Conservation (phyloP, 2,113 vertebrate genomes). For the Gopherus flavomarginatus region DNA sequence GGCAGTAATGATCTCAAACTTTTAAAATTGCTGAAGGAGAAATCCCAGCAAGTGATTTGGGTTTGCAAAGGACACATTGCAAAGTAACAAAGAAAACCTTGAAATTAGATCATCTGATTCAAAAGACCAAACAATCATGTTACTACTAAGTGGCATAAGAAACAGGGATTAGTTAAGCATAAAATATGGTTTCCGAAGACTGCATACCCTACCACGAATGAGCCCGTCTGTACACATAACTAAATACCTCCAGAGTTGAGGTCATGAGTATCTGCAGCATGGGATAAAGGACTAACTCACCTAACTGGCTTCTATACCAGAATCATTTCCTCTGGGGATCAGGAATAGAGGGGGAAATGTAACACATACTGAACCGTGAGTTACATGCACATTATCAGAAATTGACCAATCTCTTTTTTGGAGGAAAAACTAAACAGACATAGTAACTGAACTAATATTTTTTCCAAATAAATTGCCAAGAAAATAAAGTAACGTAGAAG, state of each 20-base stretch:
- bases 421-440: background rate
- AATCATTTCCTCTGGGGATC: background rate
- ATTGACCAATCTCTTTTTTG: background rate
- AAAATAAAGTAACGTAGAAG: background rate
- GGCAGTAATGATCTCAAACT: background rate
- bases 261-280: background rate
- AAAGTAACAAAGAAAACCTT: background rate
- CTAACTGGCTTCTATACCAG: background rate
- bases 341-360: background rate
- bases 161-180: background rate
- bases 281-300: background rate
- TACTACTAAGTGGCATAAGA: background rate
- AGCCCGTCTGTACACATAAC: background rate
- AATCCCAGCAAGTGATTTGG: background rate
- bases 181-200: background rate
- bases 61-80: background rate
- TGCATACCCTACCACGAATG: background rate
- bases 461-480: background rate
- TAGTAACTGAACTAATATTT: background rate
- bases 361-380: background rate
- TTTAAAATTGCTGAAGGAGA: background rate
- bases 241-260: slow-evolving; percentile 15
- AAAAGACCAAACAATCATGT: background rate
- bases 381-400: background rate
- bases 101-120: background rate